A percentile compares a stretch with the other conserved stretches of the same genome.
Evolutionary conservation across 1,140 invertebrate species (phyloP).

Genomic region (Drosophila nikananu): DNA sequence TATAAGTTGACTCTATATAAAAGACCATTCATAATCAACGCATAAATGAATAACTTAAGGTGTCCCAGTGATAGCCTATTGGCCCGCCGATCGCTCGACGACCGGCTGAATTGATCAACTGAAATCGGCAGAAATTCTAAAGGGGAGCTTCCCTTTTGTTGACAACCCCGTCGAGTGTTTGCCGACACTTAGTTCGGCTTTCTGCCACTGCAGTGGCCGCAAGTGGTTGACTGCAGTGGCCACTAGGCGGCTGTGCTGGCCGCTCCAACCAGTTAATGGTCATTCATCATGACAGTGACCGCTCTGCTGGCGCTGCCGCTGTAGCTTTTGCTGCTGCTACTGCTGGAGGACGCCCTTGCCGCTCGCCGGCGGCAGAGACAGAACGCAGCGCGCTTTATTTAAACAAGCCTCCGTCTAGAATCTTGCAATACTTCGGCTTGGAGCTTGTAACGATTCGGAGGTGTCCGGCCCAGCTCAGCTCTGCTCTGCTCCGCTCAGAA

Average conservation of each 20-base stretch:
- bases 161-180: conserved; percentile 56
- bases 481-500: conserved; percentile 39
- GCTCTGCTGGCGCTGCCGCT: conserved; percentile 24
- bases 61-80: conserved; percentile 54
- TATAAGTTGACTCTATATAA: neutral
- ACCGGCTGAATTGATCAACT: neutral
- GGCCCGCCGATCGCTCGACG: conserved; percentile 1
- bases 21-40: conserved; percentile 36
- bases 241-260: neutral
- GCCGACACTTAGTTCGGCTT: conserved; percentile 59
- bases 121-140: conserved; percentile 16
- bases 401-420: conserved; percentile 77
- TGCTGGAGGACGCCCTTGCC: conserved; percentile 21
- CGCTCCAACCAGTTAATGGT: conserved; percentile 46
- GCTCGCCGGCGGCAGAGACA: conserved; percentile 28
- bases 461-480: conserved; percentile 22
- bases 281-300: conserved; percentile 64
- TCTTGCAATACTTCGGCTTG: conserved; percentile 65
- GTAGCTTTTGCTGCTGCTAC: neutral
- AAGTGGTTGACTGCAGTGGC: conserved; percentile 36
- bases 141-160: conserved; percentile 37
- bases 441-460: conserved; percentile 72
- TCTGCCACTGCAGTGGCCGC: conserved; percentile 49
- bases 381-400: conserved; percentile 62
- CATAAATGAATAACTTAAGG: conserved; percentile 56